Evolutionary conservation across 1,140 invertebrate genomes (phyloP).

Genomic region (Brachionus asplanchnoidis): DNA sequence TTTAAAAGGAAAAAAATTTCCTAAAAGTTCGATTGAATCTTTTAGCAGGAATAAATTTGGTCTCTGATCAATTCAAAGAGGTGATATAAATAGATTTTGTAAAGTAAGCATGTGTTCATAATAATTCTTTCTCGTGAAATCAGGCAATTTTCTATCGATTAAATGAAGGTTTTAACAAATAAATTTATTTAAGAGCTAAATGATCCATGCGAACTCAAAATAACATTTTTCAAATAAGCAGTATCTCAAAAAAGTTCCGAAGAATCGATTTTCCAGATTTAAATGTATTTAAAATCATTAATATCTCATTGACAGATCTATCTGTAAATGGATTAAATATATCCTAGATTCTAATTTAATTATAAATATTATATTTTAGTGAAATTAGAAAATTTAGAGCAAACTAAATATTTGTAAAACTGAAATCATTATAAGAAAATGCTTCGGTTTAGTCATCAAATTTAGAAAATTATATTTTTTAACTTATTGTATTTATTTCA

Average conservation of each 20-base stretch:
- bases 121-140: not conserved
- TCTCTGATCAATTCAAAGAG: not conserved
- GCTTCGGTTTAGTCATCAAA: not conserved
- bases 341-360: not conserved
- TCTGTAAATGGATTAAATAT: not conserved
- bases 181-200: not conserved
- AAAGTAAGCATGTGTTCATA: not conserved
- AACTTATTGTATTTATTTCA: not conserved
- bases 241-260: not conserved
- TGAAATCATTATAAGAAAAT: not conserved
- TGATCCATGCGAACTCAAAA: not conserved
- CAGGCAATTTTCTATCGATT: not conserved
- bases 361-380: not conserved
- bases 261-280: not conserved
- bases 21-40: not conserved
- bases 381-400: not conserved
- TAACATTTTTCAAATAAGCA: no score
- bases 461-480: not conserved
- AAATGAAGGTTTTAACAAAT: not conserved
- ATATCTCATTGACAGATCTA: not conserved
- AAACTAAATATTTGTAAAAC: not conserved
- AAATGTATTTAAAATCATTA: not conserved
- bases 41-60: not conserved
- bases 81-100: not conserved
- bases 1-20: not conserved